These are phyloP conservation scores for Proterorhinus semilunaris DNA, from an alignment of 2,113 vertebrate genomes.

Conservation along the genomic window DNA sequence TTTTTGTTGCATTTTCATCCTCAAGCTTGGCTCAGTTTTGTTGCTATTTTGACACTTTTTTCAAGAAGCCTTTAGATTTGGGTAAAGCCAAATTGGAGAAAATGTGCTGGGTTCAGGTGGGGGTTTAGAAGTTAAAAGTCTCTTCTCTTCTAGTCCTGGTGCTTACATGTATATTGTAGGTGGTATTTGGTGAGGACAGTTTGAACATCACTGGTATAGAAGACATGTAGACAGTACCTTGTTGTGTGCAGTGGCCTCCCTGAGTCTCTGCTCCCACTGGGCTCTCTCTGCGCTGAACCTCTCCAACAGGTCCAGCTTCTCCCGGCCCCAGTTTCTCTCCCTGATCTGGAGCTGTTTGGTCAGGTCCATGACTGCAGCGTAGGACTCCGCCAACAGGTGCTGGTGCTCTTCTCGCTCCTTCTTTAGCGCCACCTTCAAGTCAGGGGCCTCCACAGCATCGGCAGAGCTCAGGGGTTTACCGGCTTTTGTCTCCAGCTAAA, in stretches of 20 bases:
- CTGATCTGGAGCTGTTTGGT: slow-evolving; percentile 94
- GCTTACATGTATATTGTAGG: too few species aligned
- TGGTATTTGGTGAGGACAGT: too few species aligned
- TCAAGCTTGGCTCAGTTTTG: too few species aligned
- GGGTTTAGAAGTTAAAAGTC: too few species aligned
- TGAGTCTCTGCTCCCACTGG: slow-evolving; percentile 87
- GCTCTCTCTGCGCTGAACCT: slow-evolving; percentile 89
- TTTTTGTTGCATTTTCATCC: too few species aligned
- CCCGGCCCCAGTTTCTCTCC: slow-evolving; percentile 94
- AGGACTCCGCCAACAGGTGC: slow-evolving; percentile 93
- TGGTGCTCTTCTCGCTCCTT: slow-evolving; percentile 94
- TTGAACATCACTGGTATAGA: too few species aligned
- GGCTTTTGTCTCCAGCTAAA: slow-evolving; percentile 86
- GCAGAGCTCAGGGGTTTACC: slow-evolving; percentile 75
- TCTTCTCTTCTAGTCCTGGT: too few species aligned
- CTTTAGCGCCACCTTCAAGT: slow-evolving; percentile 89
- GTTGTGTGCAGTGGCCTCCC: slow-evolving; percentile 73
- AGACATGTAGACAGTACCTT: slow-evolving; percentile 35
- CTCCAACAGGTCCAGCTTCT: slow-evolving; percentile 92
- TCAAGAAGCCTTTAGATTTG: too few species aligned
- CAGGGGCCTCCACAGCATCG: slow-evolving; percentile 76
- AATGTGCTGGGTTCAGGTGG: too few species aligned
- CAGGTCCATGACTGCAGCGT: slow-evolving; percentile 94
- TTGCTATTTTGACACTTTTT: too few species aligned
- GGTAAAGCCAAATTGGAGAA: too few species aligned